Conservation (phyloP, 64 coral and sea anemone genomes). For the Catalaphyllia jardinei region DNA sequence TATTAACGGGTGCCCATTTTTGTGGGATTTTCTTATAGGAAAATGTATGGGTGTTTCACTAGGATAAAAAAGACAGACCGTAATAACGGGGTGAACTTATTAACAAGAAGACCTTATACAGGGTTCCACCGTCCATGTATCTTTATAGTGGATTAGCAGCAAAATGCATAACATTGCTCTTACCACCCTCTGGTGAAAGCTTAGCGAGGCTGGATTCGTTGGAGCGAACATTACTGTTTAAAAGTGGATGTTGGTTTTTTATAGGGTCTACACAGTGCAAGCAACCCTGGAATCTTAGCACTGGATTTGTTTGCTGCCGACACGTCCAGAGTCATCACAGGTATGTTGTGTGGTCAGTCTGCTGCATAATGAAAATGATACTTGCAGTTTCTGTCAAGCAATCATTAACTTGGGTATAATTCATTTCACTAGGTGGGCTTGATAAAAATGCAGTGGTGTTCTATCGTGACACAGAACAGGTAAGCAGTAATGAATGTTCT, state of each 20-base stretch:
- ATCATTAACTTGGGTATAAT: background rate
- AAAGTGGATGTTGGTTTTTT: background rate
- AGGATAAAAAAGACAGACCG: too few species aligned
- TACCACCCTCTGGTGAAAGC: too few species aligned
- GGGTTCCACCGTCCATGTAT: too few species aligned
- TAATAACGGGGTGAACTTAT: too few species aligned
- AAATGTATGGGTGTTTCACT: too few species aligned
- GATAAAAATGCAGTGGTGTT: conserved; percentile 99
- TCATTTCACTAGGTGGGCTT: conserved; percentile 79
- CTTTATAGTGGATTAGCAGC: too few species aligned
- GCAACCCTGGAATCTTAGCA: conserved; percentile 94
- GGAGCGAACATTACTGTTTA: too few species aligned
- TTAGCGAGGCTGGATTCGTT: too few species aligned
- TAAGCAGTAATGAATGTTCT: background rate
- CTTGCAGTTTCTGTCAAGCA: background rate
- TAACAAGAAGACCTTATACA: too few species aligned
- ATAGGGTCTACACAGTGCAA: conserved; percentile 98
- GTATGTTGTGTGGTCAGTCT: conserved; percentile 17
- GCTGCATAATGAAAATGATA: background rate
- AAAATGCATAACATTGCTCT: too few species aligned
- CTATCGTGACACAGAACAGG: conserved; percentile 94
- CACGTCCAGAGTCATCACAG: conserved; percentile 96
- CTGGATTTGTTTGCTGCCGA: conserved; percentile 89
- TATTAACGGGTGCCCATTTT: too few species aligned
- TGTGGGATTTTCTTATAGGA: too few species aligned